Evolutionary conservation across 2,113 vertebrate species (phyloP).

Genomic region (Ophthalmolycus amberensis): DNA sequence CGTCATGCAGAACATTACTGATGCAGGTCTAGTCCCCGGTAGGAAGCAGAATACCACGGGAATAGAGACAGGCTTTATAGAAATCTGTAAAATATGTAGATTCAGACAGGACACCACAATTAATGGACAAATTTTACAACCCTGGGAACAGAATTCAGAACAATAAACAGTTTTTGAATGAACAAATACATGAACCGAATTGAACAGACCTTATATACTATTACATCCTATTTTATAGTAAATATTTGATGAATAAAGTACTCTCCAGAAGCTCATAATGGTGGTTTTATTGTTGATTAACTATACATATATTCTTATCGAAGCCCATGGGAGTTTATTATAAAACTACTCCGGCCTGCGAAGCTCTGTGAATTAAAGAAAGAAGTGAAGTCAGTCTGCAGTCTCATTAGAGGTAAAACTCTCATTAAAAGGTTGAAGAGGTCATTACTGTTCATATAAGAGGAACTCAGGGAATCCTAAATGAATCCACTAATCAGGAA

Average conservation of each 20-base stretch:
- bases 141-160: conserved; percentile 38
- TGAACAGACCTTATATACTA: conserved; percentile 24
- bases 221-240: neutral
- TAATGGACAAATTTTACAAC: conserved; percentile 65
- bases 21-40: conserved; percentile 71
- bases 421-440: conserved; percentile 64
- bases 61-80: conserved; percentile 71
- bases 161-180: conserved; percentile 35
- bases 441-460: conserved; percentile 41
- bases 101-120: conserved; percentile 80
- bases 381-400: conserved; percentile 4
- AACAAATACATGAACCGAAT: conserved; percentile 26
- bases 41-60: conserved; percentile 79
- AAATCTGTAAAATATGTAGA: conserved; percentile 58
- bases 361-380: conserved; percentile 27
- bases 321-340: conserved; percentile 21
- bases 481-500: conserved; percentile 48
- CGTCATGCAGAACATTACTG: conserved; percentile 77
- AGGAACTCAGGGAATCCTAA: conserved; percentile 50
- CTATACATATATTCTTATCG: neutral
- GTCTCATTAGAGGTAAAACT: conserved; percentile 53
- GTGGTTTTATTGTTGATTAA: conserved; percentile 12
- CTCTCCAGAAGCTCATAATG: neutral
- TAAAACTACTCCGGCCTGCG: conserved; percentile 22
- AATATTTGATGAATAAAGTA: conserved; percentile 8